phyloP scores from a whole-genome alignment of 2,113 vertebrate species.

The Hemiscyllium ocellatum region DNA sequence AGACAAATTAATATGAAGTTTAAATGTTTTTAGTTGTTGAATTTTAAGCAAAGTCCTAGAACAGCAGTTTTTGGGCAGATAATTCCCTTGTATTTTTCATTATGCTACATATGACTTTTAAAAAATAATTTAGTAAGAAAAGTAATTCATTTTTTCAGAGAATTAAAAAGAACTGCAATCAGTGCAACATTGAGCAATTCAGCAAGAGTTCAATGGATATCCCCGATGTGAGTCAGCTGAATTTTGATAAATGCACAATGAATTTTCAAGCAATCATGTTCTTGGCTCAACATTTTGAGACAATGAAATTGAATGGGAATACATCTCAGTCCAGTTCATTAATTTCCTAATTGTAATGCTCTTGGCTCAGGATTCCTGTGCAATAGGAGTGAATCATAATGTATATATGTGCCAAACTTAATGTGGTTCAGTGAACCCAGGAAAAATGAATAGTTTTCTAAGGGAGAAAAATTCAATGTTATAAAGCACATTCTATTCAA shows the following conservation, averaged over 20 bases:
- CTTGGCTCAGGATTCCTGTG: not conserved
- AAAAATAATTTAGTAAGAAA: constrained; percentile 43
- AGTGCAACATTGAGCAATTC: constrained; percentile 43
- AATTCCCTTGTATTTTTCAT: constrained; percentile 58
- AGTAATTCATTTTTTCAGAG: constrained; percentile 45
- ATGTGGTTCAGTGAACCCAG: not conserved
- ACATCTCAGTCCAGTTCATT: not conserved
- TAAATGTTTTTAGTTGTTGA: constrained; percentile 83
- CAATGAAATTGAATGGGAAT: not conserved
- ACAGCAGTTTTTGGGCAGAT: constrained; percentile 56
- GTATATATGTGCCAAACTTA: not conserved
- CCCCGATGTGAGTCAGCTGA: not conserved
- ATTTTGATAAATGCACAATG: constrained; percentile 13
- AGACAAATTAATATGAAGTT: constrained; percentile 83
- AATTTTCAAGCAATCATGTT: not conserved
- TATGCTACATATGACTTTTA: constrained; percentile 52
- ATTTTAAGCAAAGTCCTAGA: constrained; percentile 71
- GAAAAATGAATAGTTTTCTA: not conserved
- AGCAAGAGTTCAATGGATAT: not conserved
- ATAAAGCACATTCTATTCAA: not conserved
- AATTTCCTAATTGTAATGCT: not conserved
- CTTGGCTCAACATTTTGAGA: not conserved
- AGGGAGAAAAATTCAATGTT: not conserved
- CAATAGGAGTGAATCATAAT: not conserved
- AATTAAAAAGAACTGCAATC: constrained; percentile 46